Base-by-base conservation (phyloP, 1,140 invertebrate genomes). In the Drosophila trapezifrons region DNA sequence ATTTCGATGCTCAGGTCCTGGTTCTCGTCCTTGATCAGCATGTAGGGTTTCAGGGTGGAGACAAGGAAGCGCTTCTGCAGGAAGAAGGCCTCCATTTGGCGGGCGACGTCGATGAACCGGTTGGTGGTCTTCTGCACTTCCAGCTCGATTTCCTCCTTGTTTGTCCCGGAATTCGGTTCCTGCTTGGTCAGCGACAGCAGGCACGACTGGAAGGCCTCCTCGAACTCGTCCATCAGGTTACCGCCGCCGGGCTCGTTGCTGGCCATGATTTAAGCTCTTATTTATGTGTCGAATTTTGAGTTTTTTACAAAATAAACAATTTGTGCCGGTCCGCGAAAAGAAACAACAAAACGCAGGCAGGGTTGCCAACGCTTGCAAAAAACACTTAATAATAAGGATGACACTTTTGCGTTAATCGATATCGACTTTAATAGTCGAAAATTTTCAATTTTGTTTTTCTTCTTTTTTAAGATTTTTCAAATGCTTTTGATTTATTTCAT, bases 81-180 rank as follows among this genome's bases (percentile, higher is more conserved):
- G 90, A 99, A 99, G 92, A 98, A 98, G 2, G 96, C 96, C 92
- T 99, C 98, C 95, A 98, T 97, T 93, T 98, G 96, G 29, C 97
- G 93, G 1, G 97, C 97, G 32, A 97, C 93, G 92, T 99, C 98
- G 37, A 98, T 95, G 90, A 98, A 98, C 66, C 96, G 93, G 58
- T 96, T 93, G 40, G 96, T 95, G 17, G 95, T 95, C 92, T 97
- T 95, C 79, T 99, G 98, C 2, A 98, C 97, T 93, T 97, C 97
- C 0, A 95, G 94, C 59, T 95, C 94, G 12, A 96, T 95, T 91
- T 97, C 97, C 86, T 97, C 96, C 91, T 97, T 96, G 81, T 97
- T 96, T 65, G 95, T 95, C 73, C 93, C 94, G 47, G 93, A 94
- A 90, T 93, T 95, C 79, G 92, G 95, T 83, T 98, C 97, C 52